Evolutionary conservation across 2,113 vertebrate genomes (phyloP).

Genomic region (Pycnonotus jocosus): DNA sequence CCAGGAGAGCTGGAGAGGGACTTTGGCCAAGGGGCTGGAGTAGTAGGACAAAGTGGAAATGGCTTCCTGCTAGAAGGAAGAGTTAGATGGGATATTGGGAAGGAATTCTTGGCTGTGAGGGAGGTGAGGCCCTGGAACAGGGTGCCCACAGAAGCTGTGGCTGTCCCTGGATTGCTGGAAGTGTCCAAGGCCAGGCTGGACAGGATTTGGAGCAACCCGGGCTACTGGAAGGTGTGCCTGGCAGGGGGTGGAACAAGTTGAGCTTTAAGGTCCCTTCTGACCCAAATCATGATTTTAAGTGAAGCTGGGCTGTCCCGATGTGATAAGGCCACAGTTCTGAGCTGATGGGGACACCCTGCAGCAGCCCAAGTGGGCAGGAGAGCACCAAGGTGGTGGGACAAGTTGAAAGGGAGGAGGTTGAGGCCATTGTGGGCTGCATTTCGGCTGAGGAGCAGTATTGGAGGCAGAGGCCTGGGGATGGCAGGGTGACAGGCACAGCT

Average conservation of each 20-base stretch:
- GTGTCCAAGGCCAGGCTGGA: too few species aligned
- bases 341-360: background rate
- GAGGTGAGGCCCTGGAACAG: rapidly evolving
- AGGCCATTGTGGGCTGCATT: background rate
- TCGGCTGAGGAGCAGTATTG: background rate
- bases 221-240: background rate
- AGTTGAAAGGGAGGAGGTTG: background rate
- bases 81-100: background rate
- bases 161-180: background rate
- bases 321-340: background rate
- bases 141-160: background rate
- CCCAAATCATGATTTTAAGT: background rate
- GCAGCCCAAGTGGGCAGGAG: background rate
- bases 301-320: background rate
- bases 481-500: background rate
- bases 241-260: background rate
- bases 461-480: background rate
- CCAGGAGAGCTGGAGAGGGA: background rate
- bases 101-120: rapidly evolving
- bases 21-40: rapidly evolving
- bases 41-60: background rate
- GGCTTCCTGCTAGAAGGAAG: background rate
- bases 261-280: background rate
- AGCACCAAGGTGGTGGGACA: background rate
- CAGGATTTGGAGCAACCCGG: rapidly evolving